phyloP scores from a whole-genome alignment of 2,113 vertebrate genomes.

The Falcunculus frontatus region DNA sequence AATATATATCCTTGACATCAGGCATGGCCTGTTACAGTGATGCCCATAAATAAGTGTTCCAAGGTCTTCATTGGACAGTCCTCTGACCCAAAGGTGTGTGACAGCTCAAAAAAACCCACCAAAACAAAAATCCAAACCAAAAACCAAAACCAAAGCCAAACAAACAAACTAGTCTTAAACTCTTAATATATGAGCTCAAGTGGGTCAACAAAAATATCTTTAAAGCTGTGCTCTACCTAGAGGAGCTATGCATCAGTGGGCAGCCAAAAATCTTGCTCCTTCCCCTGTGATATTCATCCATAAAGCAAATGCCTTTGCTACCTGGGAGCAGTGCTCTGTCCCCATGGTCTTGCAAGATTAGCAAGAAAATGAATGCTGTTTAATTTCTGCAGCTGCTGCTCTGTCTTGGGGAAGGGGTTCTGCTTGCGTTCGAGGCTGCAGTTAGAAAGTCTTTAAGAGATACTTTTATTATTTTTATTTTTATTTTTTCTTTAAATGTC shows the following conservation, averaged over 20 bases:
- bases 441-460: neutral
- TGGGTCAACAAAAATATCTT: neutral
- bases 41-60: neutral
- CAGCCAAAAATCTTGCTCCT: neutral
- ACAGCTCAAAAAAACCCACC: neutral
- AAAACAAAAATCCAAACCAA: neutral
- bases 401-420: neutral
- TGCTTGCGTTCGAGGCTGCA: neutral
- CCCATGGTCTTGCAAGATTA: neutral
- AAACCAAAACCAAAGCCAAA: neutral
- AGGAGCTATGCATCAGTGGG: neutral
- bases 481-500: constrained; percentile 36
- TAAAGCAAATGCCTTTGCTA: neutral
- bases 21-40: neutral
- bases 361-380: neutral
- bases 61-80: neutral
- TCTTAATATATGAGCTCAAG: neutral
- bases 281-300: neutral
- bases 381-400: neutral
- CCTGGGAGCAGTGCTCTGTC: neutral
- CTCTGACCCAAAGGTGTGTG: fast-evolving
- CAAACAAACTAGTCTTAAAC: neutral
- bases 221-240: neutral
- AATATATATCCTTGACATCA: neutral
- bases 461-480: neutral